These are phyloP conservation scores for Omphaloscelis lunosa DNA, from an alignment of 2,888 invertebrate genomes.

Conservation along the genomic window DNA sequence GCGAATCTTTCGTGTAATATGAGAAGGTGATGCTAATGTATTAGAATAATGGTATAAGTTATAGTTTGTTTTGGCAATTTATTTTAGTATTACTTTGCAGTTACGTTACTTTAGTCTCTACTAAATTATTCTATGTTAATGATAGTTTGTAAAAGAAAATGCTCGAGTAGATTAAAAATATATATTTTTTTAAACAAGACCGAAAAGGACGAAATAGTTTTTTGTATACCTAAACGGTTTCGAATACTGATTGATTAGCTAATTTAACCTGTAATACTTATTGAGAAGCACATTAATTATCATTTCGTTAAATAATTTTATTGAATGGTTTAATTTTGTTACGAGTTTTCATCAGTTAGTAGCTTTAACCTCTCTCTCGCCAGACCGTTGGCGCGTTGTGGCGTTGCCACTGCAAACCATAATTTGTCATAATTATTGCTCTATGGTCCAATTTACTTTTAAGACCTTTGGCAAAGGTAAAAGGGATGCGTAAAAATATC, in stretches of 20 bases:
- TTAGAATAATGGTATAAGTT: conserved; percentile 1
- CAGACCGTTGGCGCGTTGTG: no score
- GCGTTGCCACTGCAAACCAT: conserved; percentile 10
- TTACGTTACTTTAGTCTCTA: no score
- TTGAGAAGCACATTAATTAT: no score
- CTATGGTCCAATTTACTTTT: not conserved
- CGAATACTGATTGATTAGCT: not conserved
- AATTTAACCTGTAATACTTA: not conserved
- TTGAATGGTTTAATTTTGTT: no score
- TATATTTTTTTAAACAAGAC: not conserved
- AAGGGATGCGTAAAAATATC: conserved; percentile 31
- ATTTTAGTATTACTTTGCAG: not conserved
- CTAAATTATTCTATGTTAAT: not conserved
- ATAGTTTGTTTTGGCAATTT: conserved; percentile 2
- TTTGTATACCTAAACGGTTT: not conserved
- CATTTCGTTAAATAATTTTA: no score
- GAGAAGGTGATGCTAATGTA: not conserved
- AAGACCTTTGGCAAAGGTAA: conserved; percentile 12
- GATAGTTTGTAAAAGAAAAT: no score
- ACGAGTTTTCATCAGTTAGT: no score
- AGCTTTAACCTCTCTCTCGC: no score
- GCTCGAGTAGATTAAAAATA: not conserved
- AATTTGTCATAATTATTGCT: conserved; percentile 3
- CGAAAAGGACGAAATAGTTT: not conserved
- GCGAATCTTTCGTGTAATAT: conserved; percentile 9